These are phyloP conservation scores for Alligator mississippiensis DNA, from an alignment of 2,113 vertebrate genomes.

Conservation along the genomic window DNA sequence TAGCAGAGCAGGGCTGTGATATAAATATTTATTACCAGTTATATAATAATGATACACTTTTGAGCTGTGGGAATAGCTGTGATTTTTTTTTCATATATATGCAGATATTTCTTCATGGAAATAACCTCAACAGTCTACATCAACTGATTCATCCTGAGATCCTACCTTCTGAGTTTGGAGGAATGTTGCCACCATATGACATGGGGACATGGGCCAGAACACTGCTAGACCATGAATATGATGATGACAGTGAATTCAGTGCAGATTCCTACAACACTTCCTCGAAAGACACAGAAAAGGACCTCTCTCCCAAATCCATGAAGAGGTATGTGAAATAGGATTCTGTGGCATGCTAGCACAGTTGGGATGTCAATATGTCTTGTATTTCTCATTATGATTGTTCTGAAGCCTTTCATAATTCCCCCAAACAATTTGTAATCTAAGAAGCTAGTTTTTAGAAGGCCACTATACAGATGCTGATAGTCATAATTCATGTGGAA, in stretches of 20 bases:
- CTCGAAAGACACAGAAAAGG: slow-evolving; percentile 90
- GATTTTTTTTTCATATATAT: slow-evolving; percentile 9
- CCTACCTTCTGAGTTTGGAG: slow-evolving; percentile 96
- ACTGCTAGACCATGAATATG: slow-evolving; percentile 97
- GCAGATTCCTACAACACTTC: slow-evolving; percentile 90
- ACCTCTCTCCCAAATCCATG: slow-evolving; percentile 95
- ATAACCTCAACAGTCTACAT: slow-evolving; percentile 98
- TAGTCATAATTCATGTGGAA: background rate
- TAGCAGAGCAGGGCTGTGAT: background rate
- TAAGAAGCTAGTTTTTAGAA: fast-evolving
- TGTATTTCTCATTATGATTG: background rate
- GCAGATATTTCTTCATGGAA: slow-evolving; percentile 98
- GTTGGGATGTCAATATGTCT: background rate
- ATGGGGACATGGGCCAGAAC: slow-evolving; percentile 99
- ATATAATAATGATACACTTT: background rate
- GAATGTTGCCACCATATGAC: slow-evolving; percentile 97
- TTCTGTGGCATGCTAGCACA: background rate
- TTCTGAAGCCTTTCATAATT: background rate
- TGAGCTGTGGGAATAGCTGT: background rate
- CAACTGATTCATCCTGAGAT: slow-evolving; percentile 98
- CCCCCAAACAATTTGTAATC: background rate
- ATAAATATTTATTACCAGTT: background rate
- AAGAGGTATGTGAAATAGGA: slow-evolving; percentile 84
- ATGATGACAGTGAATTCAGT: slow-evolving; percentile 93
- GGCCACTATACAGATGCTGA: background rate